phyloP scores from a whole-genome alignment of 2,888 invertebrate genomes.

The Tenthredo distinguenda region DNA sequence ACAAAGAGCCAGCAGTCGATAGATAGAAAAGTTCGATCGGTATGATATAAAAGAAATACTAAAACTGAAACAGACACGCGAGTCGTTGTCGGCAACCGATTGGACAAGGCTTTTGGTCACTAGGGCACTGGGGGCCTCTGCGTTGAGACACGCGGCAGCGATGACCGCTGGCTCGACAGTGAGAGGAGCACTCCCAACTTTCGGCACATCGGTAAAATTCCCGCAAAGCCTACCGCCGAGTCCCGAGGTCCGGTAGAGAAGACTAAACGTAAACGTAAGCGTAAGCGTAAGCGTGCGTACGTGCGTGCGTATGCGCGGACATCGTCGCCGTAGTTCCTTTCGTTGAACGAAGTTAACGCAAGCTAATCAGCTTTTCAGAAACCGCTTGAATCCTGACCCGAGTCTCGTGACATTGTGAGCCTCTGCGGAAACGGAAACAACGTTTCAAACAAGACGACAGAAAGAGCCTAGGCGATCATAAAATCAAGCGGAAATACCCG shows the following conservation, averaged over 20 bases:
- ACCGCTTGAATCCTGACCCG: slow-evolving; percentile 46
- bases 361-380: slow-evolving; percentile 46
- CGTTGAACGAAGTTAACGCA: slow-evolving; percentile 1
- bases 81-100: slow-evolving; percentile 41
- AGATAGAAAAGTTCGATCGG: slow-evolving; percentile 1
- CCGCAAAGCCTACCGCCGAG: slow-evolving; percentile 49
- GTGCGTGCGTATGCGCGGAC: slow-evolving; percentile 38
- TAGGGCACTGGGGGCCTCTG: slow-evolving; percentile 52
- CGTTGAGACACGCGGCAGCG: slow-evolving; percentile 50
- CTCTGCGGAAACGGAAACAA: slow-evolving; percentile 46
- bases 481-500: slow-evolving; percentile 37
- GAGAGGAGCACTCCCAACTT: slow-evolving; percentile 49
- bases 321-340: not conserved
- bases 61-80: not conserved
- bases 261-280: not conserved
- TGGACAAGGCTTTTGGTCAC: slow-evolving; percentile 54
- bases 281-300: not conserved
- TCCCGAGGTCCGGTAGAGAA: slow-evolving; percentile 31
- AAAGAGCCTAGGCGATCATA: slow-evolving; percentile 35
- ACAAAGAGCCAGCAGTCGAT: not conserved
- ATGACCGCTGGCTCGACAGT: slow-evolving; percentile 47
- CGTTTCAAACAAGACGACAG: slow-evolving; percentile 10
- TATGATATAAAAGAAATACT: not conserved
- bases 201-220: slow-evolving; percentile 51
- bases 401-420: slow-evolving; percentile 29